These are phyloP conservation scores for Hipparchia sbordonii DNA, from an alignment of 2,888 invertebrate species.

Conservation along the genomic window DNA sequence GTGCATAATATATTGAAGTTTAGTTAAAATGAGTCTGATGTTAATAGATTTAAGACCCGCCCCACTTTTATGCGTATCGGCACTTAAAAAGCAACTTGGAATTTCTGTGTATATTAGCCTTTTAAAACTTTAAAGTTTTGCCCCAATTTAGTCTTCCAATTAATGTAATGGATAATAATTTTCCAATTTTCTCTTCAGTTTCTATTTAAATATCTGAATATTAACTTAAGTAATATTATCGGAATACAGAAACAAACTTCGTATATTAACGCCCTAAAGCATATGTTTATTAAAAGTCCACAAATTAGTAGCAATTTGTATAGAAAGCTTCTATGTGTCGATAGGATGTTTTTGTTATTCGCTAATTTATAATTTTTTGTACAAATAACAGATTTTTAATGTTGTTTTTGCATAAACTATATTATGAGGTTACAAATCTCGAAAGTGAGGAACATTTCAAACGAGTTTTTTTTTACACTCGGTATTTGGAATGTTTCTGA, in stretches of 20 bases:
- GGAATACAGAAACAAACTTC: not conserved
- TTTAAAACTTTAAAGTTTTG: not conserved
- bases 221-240: not conserved
- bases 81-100: not conserved
- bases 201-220: too few relatives aligned
- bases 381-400: slow-evolving; percentile 18
- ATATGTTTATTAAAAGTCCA: not conserved
- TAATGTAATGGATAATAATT: too few relatives aligned
- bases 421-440: slow-evolving; percentile 23
- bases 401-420: slow-evolving; percentile 19
- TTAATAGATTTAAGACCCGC: too few relatives aligned
- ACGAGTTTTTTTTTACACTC: slow-evolving; percentile 1
- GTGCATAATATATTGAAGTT: too few relatives aligned
- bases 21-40: too few relatives aligned
- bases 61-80: too few relatives aligned
- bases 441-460: slow-evolving; percentile 2
- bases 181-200: too few relatives aligned
- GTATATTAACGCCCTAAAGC: slow-evolving; percentile 22
- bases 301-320: slow-evolving; percentile 18
- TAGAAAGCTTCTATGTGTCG: slow-evolving; percentile 25
- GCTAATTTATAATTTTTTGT: slow-evolving; percentile 20
- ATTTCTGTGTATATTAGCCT: not conserved
- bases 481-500: slow-evolving; percentile 14
- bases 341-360: slow-evolving; percentile 18
- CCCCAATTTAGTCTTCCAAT: too few relatives aligned